These are phyloP conservation scores for Coregonus ussuriensis DNA, from an alignment of 2,797 vertebrate genomes.

Conservation along the genomic window DNA sequence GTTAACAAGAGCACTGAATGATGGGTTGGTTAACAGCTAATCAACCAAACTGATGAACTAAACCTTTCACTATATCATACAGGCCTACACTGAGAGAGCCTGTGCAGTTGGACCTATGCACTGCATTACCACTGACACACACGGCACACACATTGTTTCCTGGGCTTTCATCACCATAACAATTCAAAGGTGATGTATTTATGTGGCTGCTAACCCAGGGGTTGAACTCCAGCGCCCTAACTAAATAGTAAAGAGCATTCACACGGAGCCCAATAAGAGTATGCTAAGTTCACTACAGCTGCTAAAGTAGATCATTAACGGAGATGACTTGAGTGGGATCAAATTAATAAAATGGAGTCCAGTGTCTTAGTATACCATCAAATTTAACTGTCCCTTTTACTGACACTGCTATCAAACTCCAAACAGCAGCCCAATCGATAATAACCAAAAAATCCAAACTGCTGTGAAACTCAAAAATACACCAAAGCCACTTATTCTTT, in stretches of 20 bases:
- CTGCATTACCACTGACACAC: neutral
- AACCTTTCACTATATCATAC: constrained; percentile 37
- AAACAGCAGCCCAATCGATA: constrained; percentile 56
- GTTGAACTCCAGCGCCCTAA: constrained; percentile 11
- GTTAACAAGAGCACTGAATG: neutral
- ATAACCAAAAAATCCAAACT: constrained; percentile 34
- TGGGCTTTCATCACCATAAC: constrained; percentile 10
- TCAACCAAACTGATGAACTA: constrained; percentile 42
- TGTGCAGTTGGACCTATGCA: constrained; percentile 28
- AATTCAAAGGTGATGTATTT: constrained; percentile 15
- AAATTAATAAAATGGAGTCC: constrained; percentile 58
- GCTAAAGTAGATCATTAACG: constrained; percentile 53
- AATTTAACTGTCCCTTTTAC: constrained; percentile 67
- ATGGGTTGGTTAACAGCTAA: constrained; percentile 31
- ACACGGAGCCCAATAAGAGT: constrained; percentile 22
- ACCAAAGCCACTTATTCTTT: constrained; percentile 13
- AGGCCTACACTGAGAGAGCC: constrained; percentile 27
- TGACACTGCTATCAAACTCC: constrained; percentile 49
- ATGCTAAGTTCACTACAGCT: constrained; percentile 40
- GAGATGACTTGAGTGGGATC: constrained; percentile 49
- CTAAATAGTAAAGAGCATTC: constrained; percentile 19
- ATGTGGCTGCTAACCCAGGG: constrained; percentile 1
- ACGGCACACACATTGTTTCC: neutral
- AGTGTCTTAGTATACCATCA: constrained; percentile 61
- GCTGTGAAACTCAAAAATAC: constrained; percentile 20